Conservation (phyloP, 2,797 vertebrate genomes). For the Amphiprion clarkii region DNA sequence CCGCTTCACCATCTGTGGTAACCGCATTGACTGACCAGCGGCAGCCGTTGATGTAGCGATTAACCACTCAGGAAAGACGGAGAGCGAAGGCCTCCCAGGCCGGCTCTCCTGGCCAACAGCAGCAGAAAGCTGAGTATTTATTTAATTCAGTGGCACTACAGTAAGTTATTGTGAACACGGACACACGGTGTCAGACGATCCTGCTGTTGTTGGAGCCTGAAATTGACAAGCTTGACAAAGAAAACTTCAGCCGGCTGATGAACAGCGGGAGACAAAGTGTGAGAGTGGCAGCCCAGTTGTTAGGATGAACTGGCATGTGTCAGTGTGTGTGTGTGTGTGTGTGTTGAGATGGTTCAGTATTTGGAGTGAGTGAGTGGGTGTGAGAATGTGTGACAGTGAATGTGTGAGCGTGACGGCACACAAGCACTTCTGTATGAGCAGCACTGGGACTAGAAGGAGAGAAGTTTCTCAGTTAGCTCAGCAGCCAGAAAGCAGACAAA, state of each 20-base stretch:
- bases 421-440: slow-evolving; percentile 69
- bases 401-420: slow-evolving; percentile 53
- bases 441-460: slow-evolving; percentile 57
- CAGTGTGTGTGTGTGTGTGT: neutral
- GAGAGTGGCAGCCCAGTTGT: slow-evolving; percentile 33
- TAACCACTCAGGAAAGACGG: slow-evolving; percentile 75
- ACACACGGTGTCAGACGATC: slow-evolving; percentile 12
- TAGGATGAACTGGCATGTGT: slow-evolving; percentile 27
- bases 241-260: slow-evolving; percentile 45
- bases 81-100: slow-evolving; percentile 19
- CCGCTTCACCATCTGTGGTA: slow-evolving; percentile 98
- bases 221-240: slow-evolving; percentile 30
- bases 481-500: slow-evolving; percentile 38
- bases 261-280: slow-evolving; percentile 44
- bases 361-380: slow-evolving; percentile 18
- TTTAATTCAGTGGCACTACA: slow-evolving; percentile 70
- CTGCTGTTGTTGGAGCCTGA: slow-evolving; percentile 42
- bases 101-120: slow-evolving; percentile 64
- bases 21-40: slow-evolving; percentile 92
- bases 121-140: slow-evolving; percentile 89
- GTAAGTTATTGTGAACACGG: slow-evolving; percentile 52
- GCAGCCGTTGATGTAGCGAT: slow-evolving; percentile 52
- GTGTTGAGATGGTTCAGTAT: slow-evolving; percentile 3
- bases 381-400: slow-evolving; percentile 2
- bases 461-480: slow-evolving; percentile 45